Evolutionary conservation across 2,797 vertebrate species (phyloP).

Genomic region (Clarias pachynema): DNA sequence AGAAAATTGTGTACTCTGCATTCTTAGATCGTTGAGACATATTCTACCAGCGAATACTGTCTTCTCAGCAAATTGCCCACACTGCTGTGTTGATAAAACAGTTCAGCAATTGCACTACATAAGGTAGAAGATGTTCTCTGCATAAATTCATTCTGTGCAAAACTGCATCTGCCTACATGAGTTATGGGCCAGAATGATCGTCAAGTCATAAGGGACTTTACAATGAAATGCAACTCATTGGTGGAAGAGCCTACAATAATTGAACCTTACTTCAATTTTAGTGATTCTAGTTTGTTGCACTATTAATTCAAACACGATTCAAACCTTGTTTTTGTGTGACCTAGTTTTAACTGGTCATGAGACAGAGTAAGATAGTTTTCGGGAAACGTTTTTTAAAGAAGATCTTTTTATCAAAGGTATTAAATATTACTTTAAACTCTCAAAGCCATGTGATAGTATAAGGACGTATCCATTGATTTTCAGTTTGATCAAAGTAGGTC

Average conservation of each 20-base stretch:
- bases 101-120: slow-evolving; percentile 62
- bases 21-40: slow-evolving; percentile 54
- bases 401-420: slow-evolving; percentile 50
- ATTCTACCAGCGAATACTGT: slow-evolving; percentile 73
- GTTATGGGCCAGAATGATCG: slow-evolving; percentile 66
- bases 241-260: slow-evolving; percentile 71
- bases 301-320: not conserved
- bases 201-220: slow-evolving; percentile 59
- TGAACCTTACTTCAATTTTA: not conserved
- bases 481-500: not conserved
- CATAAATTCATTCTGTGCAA: slow-evolving; percentile 64
- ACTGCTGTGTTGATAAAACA: slow-evolving; percentile 66
- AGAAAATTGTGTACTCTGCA: slow-evolving; percentile 46
- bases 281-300: not conserved
- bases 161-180: slow-evolving; percentile 72
- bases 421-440: not conserved
- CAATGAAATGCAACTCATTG: slow-evolving; percentile 60
- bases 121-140: slow-evolving; percentile 60
- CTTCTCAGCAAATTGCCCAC: slow-evolving; percentile 72
- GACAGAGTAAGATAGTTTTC: slow-evolving; percentile 33
- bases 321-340: slow-evolving; percentile 6
- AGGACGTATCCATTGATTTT: not conserved
- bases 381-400: slow-evolving; percentile 33
- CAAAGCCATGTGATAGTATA: slow-evolving; percentile 55
- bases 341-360: slow-evolving; percentile 35